A percentile compares a stretch with the other conserved stretches of the same genome.
Evolutionary conservation across 2,797 vertebrate genomes (phyloP).

Genomic region (Paguma larvata): DNA sequence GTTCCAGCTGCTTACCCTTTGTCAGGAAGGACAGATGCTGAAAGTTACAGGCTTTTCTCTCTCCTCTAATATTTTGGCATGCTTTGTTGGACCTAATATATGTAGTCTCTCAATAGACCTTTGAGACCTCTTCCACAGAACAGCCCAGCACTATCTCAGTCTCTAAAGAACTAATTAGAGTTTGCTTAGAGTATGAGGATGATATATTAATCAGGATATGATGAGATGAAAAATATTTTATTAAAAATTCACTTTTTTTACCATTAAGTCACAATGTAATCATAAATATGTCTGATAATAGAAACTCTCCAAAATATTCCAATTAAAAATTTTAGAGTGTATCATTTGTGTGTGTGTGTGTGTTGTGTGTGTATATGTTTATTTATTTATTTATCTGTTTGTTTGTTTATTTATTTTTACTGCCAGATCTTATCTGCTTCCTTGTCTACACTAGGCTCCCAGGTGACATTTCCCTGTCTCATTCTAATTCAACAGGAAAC

Average conservation of each 20-base stretch:
- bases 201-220: not conserved
- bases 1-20: not conserved
- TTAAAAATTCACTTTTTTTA: not conserved
- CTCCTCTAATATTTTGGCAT: not conserved
- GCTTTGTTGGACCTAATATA: not conserved
- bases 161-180: slow-evolving; percentile 65
- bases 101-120: not conserved
- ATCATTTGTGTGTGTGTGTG: not conserved
- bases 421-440: not conserved
- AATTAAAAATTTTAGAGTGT: not conserved
- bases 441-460: not conserved
- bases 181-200: not conserved
- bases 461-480: not conserved
- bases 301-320: not conserved
- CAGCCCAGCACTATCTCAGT: not conserved
- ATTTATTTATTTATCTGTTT: not conserved
- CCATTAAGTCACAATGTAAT: not conserved
- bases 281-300: not conserved
- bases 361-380: not conserved
- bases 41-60: not conserved
- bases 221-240: not conserved
- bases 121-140: not conserved
- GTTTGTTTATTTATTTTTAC: not conserved
- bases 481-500: not conserved
- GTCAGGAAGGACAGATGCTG: not conserved